phyloP scores from a whole-genome alignment of 2,797 vertebrate genomes.

The Enteromius paludinosus region DNA sequence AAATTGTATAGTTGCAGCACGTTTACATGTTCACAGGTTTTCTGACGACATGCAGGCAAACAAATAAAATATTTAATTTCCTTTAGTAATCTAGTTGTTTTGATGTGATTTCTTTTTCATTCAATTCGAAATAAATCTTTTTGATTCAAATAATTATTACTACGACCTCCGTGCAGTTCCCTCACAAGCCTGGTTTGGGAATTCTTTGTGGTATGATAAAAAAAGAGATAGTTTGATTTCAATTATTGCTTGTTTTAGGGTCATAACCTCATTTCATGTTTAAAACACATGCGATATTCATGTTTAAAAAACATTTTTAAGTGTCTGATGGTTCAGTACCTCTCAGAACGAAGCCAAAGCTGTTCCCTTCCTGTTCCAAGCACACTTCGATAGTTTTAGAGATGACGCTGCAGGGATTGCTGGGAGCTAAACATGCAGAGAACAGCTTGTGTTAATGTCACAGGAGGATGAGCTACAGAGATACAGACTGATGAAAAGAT shows the following conservation, averaged over 20 bases:
- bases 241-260: neutral
- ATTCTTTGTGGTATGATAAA: neutral
- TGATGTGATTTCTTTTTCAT: neutral
- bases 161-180: neutral
- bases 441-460: conserved; percentile 20
- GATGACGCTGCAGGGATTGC: conserved; percentile 83
- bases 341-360: conserved; percentile 97
- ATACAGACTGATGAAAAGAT: neutral
- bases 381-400: conserved; percentile 94
- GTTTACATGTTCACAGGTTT: neutral
- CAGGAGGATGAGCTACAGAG: neutral
- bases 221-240: neutral
- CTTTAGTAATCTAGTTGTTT: neutral
- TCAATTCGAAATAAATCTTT: neutral
- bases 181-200: neutral
- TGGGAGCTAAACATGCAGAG: conserved; percentile 80
- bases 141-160: neutral
- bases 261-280: neutral
- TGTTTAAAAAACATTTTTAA: neutral
- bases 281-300: neutral
- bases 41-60: neutral
- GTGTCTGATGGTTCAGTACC: conserved; percentile 75
- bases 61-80: neutral
- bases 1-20: neutral
- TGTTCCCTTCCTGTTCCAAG: conserved; percentile 95